phyloP scores from a whole-genome alignment of 2,113 vertebrate genomes.

The Callaeas wilsoni region DNA sequence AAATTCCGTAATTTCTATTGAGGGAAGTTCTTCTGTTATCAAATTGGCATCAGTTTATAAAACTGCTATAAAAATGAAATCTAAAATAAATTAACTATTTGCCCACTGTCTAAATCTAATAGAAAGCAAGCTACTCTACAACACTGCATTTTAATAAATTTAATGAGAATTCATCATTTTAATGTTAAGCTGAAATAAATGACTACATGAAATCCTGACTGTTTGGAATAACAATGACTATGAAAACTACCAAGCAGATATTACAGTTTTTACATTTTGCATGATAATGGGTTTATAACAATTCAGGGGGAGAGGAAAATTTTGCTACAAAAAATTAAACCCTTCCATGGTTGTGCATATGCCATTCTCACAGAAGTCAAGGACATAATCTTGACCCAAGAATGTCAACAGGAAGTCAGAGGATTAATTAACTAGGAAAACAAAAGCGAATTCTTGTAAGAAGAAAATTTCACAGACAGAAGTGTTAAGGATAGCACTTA shows the following conservation, averaged over 20 bases:
- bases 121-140: background rate
- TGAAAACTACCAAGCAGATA: background rate
- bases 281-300: background rate
- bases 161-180: background rate
- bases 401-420: slow-evolving; percentile 11
- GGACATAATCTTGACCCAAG: slow-evolving; percentile 8
- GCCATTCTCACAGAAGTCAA: background rate
- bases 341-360: background rate
- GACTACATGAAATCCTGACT: background rate
- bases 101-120: background rate
- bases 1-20: background rate
- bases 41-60: background rate
- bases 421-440: slow-evolving; percentile 42
- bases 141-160: background rate
- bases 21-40: background rate
- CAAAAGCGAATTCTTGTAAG: slow-evolving; percentile 22
- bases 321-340: background rate
- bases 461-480: slow-evolving; percentile 1
- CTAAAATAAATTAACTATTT: background rate
- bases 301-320: background rate
- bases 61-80: background rate
- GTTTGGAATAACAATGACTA: background rate
- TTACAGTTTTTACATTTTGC: background rate
- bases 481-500: background rate
- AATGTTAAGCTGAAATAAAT: background rate